A percentile compares a stretch with the other conserved stretches of the same genome.
These are phyloP conservation scores for Phengaris arion DNA, from an alignment of 2,888 invertebrate genomes.

Conservation along the genomic window DNA sequence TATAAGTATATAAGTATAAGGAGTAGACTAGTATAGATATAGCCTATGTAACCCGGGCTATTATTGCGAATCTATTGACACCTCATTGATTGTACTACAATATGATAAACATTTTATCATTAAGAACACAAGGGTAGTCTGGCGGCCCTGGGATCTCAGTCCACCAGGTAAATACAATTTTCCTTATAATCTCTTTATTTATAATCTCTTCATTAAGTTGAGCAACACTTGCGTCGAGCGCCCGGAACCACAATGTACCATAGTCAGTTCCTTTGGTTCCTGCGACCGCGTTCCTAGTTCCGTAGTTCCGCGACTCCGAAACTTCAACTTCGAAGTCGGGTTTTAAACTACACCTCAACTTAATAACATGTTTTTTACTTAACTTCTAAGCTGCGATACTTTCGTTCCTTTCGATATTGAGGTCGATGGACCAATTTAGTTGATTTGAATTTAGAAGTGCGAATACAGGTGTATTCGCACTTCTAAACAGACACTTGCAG, in stretches of 20 bases:
- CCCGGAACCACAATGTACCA: conserved; percentile 52
- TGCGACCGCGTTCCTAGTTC: background rate
- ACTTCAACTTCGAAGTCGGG: conserved; percentile 41
- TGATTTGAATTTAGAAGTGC: background rate
- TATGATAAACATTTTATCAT: too few species aligned
- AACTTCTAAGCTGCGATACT: conserved; percentile 36
- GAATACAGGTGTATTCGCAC: too few species aligned
- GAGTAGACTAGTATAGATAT: too few species aligned
- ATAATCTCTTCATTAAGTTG: conserved; percentile 30
- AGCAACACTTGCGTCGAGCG: conserved; percentile 41
- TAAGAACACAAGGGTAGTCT: too few species aligned
- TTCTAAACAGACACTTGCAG: background rate
- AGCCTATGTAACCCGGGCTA: too few species aligned
- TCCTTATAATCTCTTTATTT: too few species aligned
- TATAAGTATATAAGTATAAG: too few species aligned
- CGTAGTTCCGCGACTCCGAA: conserved; percentile 44
- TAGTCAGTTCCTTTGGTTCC: conserved; percentile 44
- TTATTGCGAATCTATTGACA: too few species aligned
- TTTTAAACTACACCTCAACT: conserved; percentile 40
- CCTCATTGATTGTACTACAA: too few species aligned
- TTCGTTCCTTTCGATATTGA: conserved; percentile 9
- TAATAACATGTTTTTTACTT: conserved; percentile 40
- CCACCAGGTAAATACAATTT: too few species aligned
- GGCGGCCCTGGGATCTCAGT: too few species aligned
- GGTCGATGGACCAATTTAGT: conserved; percentile 2